phyloP scores from a whole-genome alignment of 37 sponge, comb jelly and placozoan genomes.

The Diacarnus erythraeanus region DNA sequence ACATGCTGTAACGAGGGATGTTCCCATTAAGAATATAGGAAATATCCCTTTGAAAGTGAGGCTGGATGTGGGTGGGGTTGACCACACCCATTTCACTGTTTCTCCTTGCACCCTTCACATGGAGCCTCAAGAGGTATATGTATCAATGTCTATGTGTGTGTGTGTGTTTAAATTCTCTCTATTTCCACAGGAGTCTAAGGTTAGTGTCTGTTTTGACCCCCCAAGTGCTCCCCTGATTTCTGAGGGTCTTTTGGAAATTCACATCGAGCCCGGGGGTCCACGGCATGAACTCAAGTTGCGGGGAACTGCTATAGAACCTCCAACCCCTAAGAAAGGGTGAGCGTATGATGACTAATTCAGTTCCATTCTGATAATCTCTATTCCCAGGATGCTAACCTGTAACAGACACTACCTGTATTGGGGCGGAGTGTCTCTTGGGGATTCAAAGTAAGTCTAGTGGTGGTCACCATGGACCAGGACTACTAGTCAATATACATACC shows the following conservation, averaged over 20 bases:
- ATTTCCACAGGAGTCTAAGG: slow-evolving; percentile 26
- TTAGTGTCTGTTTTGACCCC: slow-evolving; percentile 30
- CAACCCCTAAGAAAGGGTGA: not conserved
- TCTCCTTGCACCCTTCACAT: slow-evolving; percentile 32
- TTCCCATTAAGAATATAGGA: slow-evolving; percentile 75
- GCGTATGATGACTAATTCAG: not conserved
- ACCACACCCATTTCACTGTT: slow-evolving; percentile 23
- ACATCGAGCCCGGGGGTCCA: slow-evolving; percentile 57
- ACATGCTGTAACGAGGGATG: slow-evolving; percentile 10
- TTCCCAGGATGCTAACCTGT: slow-evolving; percentile 33
- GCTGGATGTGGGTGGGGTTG: slow-evolving; percentile 6
- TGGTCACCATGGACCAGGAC: too few relatives aligned
- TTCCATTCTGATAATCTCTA: not conserved
- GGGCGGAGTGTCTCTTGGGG: slow-evolving; percentile 49
- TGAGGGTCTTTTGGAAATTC: slow-evolving; percentile 36
- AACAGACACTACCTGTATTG: slow-evolving; percentile 44
- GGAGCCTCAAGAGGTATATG: not conserved
- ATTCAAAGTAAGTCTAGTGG: slow-evolving; percentile 19
- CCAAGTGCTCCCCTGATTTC: slow-evolving; percentile 5
- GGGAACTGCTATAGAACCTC: slow-evolving; percentile 27
- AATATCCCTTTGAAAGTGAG: slow-evolving; percentile 56
- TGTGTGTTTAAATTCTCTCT: not conserved
- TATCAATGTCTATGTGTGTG: not conserved
- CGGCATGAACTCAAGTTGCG: slow-evolving; percentile 62
- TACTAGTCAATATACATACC: too few relatives aligned